These are phyloP conservation scores for Dascyllus trimaculatus DNA, from an alignment of 2,113 vertebrate genomes.

Conservation along the genomic window DNA sequence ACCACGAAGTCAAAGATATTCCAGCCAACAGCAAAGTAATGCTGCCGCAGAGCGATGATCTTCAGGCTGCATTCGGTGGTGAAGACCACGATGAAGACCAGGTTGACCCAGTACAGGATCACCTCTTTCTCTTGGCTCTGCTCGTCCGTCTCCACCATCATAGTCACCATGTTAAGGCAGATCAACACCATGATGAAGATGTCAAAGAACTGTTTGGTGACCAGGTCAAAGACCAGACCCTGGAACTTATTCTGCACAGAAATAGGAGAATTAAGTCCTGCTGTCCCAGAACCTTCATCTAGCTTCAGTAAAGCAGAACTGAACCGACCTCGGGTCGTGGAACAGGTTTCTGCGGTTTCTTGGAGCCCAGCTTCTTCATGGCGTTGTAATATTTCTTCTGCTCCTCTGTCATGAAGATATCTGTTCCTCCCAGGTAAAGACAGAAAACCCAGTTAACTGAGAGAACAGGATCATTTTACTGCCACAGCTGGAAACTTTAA, in stretches of 20 bases:
- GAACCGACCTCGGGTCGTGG: conserved; percentile 90
- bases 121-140: conserved; percentile 88
- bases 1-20: conserved; percentile 98
- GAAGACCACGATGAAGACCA: conserved; percentile 94
- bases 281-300: background rate
- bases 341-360: conserved; percentile 95
- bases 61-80: conserved; percentile 91
- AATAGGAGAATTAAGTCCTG: background rate
- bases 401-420: conserved; percentile 97
- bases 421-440: conserved; percentile 93
- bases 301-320: background rate
- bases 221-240: conserved; percentile 91
- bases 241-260: conserved; percentile 61
- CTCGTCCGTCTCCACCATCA: conserved; percentile 98
- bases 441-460: conserved; percentile 6
- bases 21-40: conserved; percentile 94
- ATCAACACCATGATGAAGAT: conserved; percentile 96
- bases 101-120: conserved; percentile 90
- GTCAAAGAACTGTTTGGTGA: conserved; percentile 93
- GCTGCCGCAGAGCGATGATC: conserved; percentile 89
- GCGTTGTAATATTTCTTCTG: conserved; percentile 99
- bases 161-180: conserved; percentile 97
- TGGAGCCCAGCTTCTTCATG: conserved; percentile 97
- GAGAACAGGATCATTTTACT: background rate
- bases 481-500: no score